Percentiles rank a stretch among this genome's conserved stretches.
Conservation (phyloP, 1,140 invertebrate species). For the Planococcus citri region DNA sequence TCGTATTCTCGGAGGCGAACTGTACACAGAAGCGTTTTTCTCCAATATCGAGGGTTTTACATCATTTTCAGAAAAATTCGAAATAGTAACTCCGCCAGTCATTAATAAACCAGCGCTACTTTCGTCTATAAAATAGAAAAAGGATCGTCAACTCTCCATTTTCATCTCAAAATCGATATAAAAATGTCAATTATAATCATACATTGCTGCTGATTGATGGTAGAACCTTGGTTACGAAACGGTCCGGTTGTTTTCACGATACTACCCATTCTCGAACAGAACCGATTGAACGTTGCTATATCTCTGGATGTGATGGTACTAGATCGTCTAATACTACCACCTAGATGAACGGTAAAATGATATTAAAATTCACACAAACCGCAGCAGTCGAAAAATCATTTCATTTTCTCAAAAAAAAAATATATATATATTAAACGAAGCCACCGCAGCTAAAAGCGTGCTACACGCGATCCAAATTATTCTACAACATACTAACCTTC, state of each 20-base stretch:
- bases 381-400: no score
- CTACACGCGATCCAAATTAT: not conserved
- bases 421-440: no score
- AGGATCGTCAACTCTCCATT: not conserved
- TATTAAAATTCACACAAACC: no score
- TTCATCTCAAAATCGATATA: not conserved
- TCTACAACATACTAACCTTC: not conserved
- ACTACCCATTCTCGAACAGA: conserved; percentile 45
- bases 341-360: not conserved
- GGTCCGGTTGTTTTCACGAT: conserved; percentile 44
- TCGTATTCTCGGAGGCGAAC: not conserved
- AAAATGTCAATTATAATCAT: conserved; percentile 19
- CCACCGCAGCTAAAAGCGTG: not conserved
- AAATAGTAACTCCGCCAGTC: conserved; percentile 27
- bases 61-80: conserved; percentile 10
- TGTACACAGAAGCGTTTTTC: not conserved
- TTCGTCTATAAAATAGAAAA: conserved; percentile 33
- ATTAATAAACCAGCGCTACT: conserved; percentile 49
- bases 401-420: no score
- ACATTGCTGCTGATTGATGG: conserved; percentile 30
- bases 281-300: conserved; percentile 38
- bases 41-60: not conserved
- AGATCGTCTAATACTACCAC: not conserved
- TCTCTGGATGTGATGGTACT: conserved; percentile 9
- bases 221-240: conserved; percentile 27